A percentile compares a stretch with the other conserved stretches of the same genome.
Evolutionary conservation across 2,113 vertebrate species (phyloP).

Genomic region (Dasyprocta punctata): DNA sequence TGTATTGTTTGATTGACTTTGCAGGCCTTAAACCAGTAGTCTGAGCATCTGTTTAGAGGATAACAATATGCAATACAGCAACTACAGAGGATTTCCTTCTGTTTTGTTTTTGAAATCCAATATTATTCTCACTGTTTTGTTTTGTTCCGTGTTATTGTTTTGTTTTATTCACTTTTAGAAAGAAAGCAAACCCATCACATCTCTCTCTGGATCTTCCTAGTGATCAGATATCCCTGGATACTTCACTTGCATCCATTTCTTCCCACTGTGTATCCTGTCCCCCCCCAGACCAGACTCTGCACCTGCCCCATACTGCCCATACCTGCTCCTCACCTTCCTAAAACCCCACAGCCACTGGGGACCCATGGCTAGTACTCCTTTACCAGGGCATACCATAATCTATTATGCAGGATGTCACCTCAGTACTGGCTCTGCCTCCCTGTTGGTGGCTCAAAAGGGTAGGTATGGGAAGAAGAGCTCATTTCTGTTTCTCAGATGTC

Average conservation of each 20-base stretch:
- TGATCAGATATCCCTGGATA: background rate
- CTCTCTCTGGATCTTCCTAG: too few relatives aligned
- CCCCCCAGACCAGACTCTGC: background rate
- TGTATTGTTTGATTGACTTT: too few relatives aligned
- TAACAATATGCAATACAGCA: too few relatives aligned
- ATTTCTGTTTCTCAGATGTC: background rate
- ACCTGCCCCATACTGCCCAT: fast-evolving
- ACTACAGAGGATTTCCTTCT: too few relatives aligned
- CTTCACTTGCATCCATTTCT: background rate
- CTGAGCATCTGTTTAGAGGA: too few relatives aligned
- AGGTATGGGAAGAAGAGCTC: background rate
- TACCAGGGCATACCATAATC: fast-evolving
- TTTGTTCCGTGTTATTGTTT: too few relatives aligned
- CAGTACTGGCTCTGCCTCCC: fast-evolving
- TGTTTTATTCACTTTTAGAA: too few relatives aligned
- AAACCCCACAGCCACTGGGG: fast-evolving
- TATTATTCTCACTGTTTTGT: too few relatives aligned
- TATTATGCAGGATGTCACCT: background rate
- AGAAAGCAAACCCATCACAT: fast-evolving
- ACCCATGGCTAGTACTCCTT: fast-evolving
- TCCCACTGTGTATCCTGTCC: background rate
- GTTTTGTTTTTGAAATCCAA: too few relatives aligned
- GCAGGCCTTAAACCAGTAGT: too few relatives aligned
- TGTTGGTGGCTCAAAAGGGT: background rate
- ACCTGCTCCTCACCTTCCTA: background rate